phyloP scores from a whole-genome alignment of 2,113 vertebrate genomes.

The Bufo gargarizans region DNA sequence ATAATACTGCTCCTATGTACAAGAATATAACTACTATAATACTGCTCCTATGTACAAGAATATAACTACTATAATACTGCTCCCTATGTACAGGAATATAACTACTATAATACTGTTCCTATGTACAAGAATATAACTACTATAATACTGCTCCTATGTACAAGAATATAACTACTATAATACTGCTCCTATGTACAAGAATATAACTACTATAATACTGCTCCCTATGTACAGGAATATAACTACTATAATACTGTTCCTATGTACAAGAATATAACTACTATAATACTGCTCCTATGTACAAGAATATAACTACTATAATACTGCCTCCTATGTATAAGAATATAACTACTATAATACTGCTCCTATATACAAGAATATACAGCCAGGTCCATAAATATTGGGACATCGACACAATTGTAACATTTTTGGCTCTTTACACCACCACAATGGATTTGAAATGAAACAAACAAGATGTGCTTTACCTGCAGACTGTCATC shows the following conservation, averaged over 20 bases:
- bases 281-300: too few relatives aligned
- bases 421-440: too few relatives aligned
- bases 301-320: too few relatives aligned
- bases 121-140: background rate
- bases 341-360: too few relatives aligned
- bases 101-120: background rate
- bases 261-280: too few relatives aligned
- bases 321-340: too few relatives aligned
- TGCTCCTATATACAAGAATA: too few relatives aligned
- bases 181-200: background rate
- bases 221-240: background rate
- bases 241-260: background rate
- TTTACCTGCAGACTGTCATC: too few relatives aligned
- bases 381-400: too few relatives aligned
- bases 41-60: background rate
- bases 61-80: constrained; percentile 1
- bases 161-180: background rate
- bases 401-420: too few relatives aligned
- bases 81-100: background rate
- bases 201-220: background rate
- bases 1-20: background rate
- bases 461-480: too few relatives aligned
- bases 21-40: background rate
- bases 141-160: background rate
- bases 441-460: too few relatives aligned